phyloP scores from a whole-genome alignment of 2,113 vertebrate genomes.

The Ammodytes dubius region DNA sequence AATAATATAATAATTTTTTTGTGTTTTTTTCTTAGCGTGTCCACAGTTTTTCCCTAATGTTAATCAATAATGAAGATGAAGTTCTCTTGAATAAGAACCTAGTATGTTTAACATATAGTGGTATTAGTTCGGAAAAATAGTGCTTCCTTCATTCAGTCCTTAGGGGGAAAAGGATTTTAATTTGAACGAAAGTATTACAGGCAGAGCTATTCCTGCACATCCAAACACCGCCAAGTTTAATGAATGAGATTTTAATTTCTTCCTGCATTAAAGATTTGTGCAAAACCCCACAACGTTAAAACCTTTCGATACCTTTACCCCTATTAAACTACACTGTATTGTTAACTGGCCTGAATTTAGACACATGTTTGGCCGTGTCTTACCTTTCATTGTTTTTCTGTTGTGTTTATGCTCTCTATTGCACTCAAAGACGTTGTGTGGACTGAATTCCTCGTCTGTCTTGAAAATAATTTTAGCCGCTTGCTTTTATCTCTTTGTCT shows the following conservation, averaged over 20 bases:
- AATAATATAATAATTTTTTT: too few relatives aligned
- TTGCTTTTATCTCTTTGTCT: constrained; percentile 43
- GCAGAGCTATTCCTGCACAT: background rate
- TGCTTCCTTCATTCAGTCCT: background rate
- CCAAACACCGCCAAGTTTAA: background rate
- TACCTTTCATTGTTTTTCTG: constrained; percentile 7
- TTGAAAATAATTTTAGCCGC: constrained; percentile 56
- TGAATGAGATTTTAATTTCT: background rate
- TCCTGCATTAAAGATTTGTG: background rate
- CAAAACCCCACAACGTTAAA: background rate
- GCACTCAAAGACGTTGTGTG: constrained; percentile 35
- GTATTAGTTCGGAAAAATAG: too few relatives aligned
- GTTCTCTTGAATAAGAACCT: background rate
- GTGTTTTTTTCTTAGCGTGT: too few relatives aligned
- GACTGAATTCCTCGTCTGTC: constrained; percentile 51
- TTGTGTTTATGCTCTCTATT: constrained; percentile 27
- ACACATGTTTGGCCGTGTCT: background rate
- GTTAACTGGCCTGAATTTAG: background rate
- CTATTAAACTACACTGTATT: background rate
- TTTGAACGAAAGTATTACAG: background rate
- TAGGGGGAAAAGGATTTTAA: background rate
- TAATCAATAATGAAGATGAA: too few relatives aligned
- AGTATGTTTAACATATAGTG: background rate
- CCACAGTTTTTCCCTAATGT: too few relatives aligned
- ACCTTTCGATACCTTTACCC: background rate